phyloP scores from a whole-genome alignment of 2,797 vertebrate genomes.

The Myotis daubentonii region DNA sequence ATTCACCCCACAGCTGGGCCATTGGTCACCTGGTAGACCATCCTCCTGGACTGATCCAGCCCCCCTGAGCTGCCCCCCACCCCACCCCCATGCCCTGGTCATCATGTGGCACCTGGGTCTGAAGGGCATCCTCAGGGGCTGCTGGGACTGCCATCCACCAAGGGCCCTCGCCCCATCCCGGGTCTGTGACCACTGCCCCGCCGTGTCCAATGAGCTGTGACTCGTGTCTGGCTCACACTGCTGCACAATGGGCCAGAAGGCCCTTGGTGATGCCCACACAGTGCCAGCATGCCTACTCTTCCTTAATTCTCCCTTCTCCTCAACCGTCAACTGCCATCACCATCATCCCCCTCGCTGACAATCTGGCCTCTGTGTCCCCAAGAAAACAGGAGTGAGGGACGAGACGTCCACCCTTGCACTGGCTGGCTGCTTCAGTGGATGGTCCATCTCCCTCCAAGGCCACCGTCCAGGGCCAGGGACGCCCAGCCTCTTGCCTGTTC shows the following conservation, averaged over 20 bases:
- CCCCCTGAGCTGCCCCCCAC: too few relatives aligned
- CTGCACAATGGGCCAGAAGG: background rate
- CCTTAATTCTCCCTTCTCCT: background rate
- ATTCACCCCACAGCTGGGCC: background rate
- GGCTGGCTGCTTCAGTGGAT: background rate
- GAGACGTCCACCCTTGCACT: background rate
- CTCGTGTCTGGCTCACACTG: background rate
- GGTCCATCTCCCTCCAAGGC: background rate
- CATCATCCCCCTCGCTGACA: rapidly evolving
- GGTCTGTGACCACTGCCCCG: background rate
- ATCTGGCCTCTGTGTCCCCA: background rate
- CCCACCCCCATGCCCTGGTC: too few relatives aligned
- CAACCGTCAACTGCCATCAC: background rate
- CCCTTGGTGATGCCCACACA: background rate
- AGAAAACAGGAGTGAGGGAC: background rate
- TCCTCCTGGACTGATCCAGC: background rate
- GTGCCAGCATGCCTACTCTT: background rate
- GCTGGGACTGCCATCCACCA: background rate
- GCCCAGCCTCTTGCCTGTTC: background rate
- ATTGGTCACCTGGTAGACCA: background rate
- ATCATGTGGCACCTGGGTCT: background rate
- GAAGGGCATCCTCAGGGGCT: background rate
- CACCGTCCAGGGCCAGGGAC: rapidly evolving
- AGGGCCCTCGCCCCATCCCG: background rate
- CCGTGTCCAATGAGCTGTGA: background rate